Evolutionary conservation across 2,797 vertebrate genomes (phyloP).

Genomic region (Vireo griseus): DNA sequence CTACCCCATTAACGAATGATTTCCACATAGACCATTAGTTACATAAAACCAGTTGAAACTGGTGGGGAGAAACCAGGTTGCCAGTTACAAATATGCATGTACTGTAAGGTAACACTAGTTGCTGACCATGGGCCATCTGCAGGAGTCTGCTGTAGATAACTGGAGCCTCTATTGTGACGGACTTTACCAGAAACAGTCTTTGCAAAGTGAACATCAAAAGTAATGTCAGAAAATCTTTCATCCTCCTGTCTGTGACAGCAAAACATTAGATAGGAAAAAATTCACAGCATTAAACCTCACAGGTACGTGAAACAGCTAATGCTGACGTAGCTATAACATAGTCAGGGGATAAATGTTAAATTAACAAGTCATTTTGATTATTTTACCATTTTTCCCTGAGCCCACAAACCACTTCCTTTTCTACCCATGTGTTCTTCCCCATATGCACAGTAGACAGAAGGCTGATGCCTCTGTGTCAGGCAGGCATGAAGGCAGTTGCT

Average conservation of each 20-base stretch:
- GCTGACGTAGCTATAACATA: conserved; percentile 31
- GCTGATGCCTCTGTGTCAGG: not conserved
- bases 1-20: rapidly evolving
- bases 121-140: not conserved
- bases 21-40: not conserved
- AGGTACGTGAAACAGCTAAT: not conserved
- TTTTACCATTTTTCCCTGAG: not conserved
- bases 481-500: conserved; percentile 68
- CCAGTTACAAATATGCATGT: not conserved
- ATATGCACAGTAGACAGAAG: not conserved
- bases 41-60: not conserved
- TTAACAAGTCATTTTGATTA: not conserved
- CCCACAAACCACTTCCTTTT: conserved; percentile 72
- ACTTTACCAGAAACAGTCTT: not conserved
- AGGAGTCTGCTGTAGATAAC: not conserved
- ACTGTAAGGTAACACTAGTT: not conserved
- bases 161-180: not conserved
- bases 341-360: conserved; percentile 7
- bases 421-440: not conserved
- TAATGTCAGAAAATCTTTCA: not conserved
- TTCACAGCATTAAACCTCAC: not conserved
- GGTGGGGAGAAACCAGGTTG: not conserved
- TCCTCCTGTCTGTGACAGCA: not conserved
- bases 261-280: not conserved
- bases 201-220: not conserved